phyloP scores from a whole-genome alignment of 2,888 invertebrate genomes.

The Desoria tigrina region DNA sequence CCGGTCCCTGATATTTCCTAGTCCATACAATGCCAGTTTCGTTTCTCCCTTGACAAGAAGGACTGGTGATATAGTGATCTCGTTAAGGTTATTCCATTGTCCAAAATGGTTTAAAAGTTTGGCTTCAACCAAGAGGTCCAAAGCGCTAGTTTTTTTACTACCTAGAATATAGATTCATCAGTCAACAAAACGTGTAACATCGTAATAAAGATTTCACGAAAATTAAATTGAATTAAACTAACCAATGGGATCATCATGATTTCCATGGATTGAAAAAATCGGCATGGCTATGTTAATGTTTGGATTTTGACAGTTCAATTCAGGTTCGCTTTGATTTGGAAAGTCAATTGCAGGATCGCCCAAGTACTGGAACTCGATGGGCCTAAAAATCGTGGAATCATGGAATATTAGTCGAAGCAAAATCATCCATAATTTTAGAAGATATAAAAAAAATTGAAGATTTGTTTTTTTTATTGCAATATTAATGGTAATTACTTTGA shows the following conservation, averaged over 20 bases:
- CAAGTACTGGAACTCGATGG: constrained; percentile 72
- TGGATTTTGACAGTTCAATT: constrained; percentile 90
- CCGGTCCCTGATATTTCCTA: constrained; percentile 91
- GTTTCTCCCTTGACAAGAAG: constrained; percentile 80
- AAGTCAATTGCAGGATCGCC: constrained; percentile 84
- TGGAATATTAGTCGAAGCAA: no score
- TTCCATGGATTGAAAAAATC: constrained; percentile 95
- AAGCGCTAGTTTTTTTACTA: constrained; percentile 65
- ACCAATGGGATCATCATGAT: constrained; percentile 90
- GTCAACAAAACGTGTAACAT: no score
- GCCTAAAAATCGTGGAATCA: constrained; percentile 55
- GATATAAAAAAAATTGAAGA: no score
- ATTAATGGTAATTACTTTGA: constrained; percentile 57
- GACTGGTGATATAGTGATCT: constrained; percentile 76
- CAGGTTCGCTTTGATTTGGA: constrained; percentile 63
- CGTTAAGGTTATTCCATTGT: constrained; percentile 74
- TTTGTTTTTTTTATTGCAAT: no score
- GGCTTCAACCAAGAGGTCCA: constrained; percentile 82
- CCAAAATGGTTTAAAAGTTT: constrained; percentile 97
- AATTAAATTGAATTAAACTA: constrained; percentile 18
- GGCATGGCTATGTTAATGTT: constrained; percentile 91
- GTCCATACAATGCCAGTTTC: constrained; percentile 85
- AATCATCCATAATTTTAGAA: constrained; percentile 2
- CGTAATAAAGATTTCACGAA: constrained; percentile 26
- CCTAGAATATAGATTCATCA: no score